These are phyloP conservation scores for Lasioglossum calceatum DNA, from an alignment of 2,888 invertebrate species.

Conservation along the genomic window DNA sequence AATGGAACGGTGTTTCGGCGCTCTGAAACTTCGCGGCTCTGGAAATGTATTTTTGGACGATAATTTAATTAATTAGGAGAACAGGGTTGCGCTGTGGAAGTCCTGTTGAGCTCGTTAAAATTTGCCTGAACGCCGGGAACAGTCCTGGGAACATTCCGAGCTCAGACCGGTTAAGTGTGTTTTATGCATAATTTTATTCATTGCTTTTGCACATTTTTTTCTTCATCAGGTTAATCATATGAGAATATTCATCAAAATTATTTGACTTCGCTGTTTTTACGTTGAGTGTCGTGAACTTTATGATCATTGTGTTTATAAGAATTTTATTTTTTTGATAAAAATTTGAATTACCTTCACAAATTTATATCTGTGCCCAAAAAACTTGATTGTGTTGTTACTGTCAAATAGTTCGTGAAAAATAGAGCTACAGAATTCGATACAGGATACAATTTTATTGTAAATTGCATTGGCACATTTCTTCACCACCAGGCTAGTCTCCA, in stretches of 20 bases:
- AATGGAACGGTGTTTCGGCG: neutral
- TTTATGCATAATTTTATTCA: neutral
- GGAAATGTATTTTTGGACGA: neutral
- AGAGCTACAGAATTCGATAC: neutral
- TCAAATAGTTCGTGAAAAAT: neutral
- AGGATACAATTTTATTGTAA: neutral
- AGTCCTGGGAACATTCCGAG: neutral
- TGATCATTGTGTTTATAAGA: neutral
- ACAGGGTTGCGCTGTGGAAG: neutral
- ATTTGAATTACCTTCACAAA: neutral
- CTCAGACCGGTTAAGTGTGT: neutral
- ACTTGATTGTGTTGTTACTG: neutral
- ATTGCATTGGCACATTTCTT: neutral
- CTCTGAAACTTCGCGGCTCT: neutral
- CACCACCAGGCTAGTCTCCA: neutral
- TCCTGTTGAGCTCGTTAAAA: neutral
- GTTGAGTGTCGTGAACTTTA: neutral
- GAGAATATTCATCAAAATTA: neutral
- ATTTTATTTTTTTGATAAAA: neutral
- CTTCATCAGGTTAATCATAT: neutral
- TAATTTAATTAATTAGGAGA: conserved; percentile 9
- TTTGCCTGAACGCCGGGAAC: neutral
- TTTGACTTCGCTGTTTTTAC: neutral
- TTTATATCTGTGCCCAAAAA: neutral
- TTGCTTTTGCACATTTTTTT: neutral